Evolutionary conservation across 2,113 vertebrate genomes (phyloP).

Genomic region (Blennius ocellaris): DNA sequence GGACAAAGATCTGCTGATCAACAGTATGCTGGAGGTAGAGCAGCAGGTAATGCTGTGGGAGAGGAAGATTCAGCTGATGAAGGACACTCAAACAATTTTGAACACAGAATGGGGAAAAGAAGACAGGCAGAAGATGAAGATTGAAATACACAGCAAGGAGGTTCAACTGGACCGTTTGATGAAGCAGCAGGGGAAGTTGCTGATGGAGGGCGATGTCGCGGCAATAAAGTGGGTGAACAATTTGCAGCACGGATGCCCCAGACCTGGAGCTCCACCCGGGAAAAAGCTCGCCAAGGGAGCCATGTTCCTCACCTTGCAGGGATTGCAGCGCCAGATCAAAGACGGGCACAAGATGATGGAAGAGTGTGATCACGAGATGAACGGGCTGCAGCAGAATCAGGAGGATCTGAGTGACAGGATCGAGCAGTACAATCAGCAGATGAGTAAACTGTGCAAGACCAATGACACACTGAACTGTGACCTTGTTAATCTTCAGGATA

Average conservation of each 20-base stretch:
- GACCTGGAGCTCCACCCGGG: slow-evolving; percentile 72
- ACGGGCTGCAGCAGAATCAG: slow-evolving; percentile 80
- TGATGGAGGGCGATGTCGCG: slow-evolving; percentile 86
- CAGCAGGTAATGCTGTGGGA: slow-evolving; percentile 95
- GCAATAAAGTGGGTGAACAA: slow-evolving; percentile 85
- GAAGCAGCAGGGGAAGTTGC: slow-evolving; percentile 89
- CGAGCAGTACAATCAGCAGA: slow-evolving; percentile 73
- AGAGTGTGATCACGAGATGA: slow-evolving; percentile 71
- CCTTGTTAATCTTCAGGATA: slow-evolving; percentile 70
- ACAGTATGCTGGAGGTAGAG: slow-evolving; percentile 88
- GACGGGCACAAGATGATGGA: slow-evolving; percentile 82
- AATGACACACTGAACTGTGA: slow-evolving; percentile 34
- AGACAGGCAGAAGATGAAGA: slow-evolving; percentile 86
- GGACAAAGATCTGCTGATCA: slow-evolving; percentile 87
- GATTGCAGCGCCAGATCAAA: slow-evolving; percentile 82
- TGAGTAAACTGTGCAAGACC: slow-evolving; percentile 67
- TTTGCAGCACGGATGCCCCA: slow-evolving; percentile 62
- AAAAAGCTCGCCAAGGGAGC: slow-evolving; percentile 72
- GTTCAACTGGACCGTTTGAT: slow-evolving; percentile 84
- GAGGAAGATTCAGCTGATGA: slow-evolving; percentile 89
- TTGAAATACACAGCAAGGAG: slow-evolving; percentile 92
- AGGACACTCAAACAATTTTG: slow-evolving; percentile 86
- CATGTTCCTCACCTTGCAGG: slow-evolving; percentile 70
- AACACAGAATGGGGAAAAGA: slow-evolving; percentile 81
- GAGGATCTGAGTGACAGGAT: slow-evolving; percentile 62